Base-by-base conservation (phyloP, 1,140 invertebrate genomes). In the Galendromus occidentalis region DNA sequence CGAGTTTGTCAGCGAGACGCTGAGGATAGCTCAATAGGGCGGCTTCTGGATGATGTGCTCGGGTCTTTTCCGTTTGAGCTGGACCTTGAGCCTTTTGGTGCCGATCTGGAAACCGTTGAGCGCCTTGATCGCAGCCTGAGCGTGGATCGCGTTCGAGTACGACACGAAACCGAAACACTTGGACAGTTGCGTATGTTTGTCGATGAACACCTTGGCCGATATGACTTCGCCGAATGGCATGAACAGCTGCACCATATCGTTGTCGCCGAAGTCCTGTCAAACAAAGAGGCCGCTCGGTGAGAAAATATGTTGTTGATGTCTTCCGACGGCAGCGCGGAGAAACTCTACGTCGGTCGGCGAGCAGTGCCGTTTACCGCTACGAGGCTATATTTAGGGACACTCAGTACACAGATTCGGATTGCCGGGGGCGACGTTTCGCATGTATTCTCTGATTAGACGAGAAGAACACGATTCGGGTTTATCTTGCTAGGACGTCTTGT, bases 121-220 rank as follows among this genome's bases (percentile, higher is more conserved):
- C 71, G 87, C 86, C 75, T 91, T 86, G 73, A 97, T 96, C 69
- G 93, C 93, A 72, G 87, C 83, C 76, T 94, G 90, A 67, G 92
- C 91, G 73, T 90, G 91, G 69, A 86, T 77, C 63, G 86, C 82
- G 78, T 92, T 96, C 77, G 95, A 91, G 75, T 91, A 97, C 64
- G 91, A 95, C 51, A 96, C 92, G 80, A 97, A 96, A 87, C 93
- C 93, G 80, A 97, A 98, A 80, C 93, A 97, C 80, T 97, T 97
- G 74, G 91, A 95, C 69, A 93, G 82, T 78, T 95, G 96, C 66
- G 93, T 98, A 75, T 93, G 87, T 80, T 94, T 96, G 80, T 98
- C 93, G 78, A 98, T 93, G 79, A 96, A 98, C 76, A 98, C 93
- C 82, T 97, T 97, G 72, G 93, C 91, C 67, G 92, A 97, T 72